Evolutionary conservation across 2,113 vertebrate species (phyloP), one percentile per base, ranked within the genome.

Genomic region (Elanus axillaris): DNA sequence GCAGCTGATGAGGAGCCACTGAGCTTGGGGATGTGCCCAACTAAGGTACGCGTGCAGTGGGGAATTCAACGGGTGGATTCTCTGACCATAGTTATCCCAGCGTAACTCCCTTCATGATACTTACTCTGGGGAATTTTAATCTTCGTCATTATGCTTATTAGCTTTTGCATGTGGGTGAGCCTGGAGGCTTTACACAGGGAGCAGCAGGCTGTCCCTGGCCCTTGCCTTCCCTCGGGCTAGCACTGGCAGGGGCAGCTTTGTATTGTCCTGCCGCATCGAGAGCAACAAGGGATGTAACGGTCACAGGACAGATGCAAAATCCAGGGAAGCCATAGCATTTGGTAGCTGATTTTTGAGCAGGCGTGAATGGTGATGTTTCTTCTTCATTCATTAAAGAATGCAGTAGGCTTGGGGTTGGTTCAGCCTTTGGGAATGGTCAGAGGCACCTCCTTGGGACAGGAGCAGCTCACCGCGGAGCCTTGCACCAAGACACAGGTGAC

Each of bases 11-110:
- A 93, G 64, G 79, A 93, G 92, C 25, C 52, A 17, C 86, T 40
- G 68, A 78, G 47, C 76, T 94, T 95, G 91, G 83, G 95, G 79
- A 84, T 60, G 91, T 96, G 88, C 88, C 94, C 94, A 96, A 34
- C 94, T 92, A 95, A 96, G 96, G 96, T 88, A 91, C 48, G 2
- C 2, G 2, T 60, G 58, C 53, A 55, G 38, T 6, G 23, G 40
- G 72, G 73, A 93, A 96, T 84, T 84, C 5, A 3, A n/a, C 2
- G 1, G 50, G 59, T 25, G n/a, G 59, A 83, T 94, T 73, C 63
- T 91, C 79, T 78, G 73, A 78, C 60, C 66, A 74, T 60, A 77
- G 95, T 83, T 83, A 87, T 67, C 66, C 64, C 48, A 43, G 59
- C 0, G 0, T 89, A 81, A 86, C 74, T 85, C 73, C 62, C 77